These are phyloP conservation scores for Isurus oxyrinchus DNA, from an alignment of 2,113 vertebrate species.

Conservation along the genomic window DNA sequence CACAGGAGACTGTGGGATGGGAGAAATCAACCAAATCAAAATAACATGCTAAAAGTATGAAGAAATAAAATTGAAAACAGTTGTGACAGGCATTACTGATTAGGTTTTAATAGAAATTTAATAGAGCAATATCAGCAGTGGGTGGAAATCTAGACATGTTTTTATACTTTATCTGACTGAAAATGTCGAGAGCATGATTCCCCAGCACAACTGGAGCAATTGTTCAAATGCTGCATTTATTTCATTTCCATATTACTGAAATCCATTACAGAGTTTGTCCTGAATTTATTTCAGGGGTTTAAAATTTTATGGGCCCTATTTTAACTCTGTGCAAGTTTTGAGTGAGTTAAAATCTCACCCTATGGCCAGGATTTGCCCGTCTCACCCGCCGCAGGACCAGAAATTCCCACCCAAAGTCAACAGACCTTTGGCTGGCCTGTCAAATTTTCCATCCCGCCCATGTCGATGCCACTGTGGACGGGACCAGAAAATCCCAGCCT, in stretches of 20 bases:
- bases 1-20: not conserved
- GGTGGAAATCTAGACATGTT: not conserved
- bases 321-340: no score
- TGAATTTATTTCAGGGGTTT: not conserved
- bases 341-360: no score
- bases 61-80: not conserved
- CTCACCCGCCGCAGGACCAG: no score
- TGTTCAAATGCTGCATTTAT: not conserved
- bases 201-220: not conserved
- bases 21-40: conserved; percentile 3
- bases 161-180: not conserved
- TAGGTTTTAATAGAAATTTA: not conserved
- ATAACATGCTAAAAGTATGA: not conserved
- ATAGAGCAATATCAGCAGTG: not conserved
- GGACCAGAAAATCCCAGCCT: no score
- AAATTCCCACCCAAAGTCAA: no score
- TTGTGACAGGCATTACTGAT: not conserved
- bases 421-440: no score
- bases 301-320: not conserved
- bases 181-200: not conserved
- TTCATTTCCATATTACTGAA: not conserved
- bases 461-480: no score
- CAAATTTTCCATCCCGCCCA: no score
- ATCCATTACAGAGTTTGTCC: not conserved
- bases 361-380: no score